Percentiles rank a stretch among this genome's conserved stretches.
phyloP scores from a whole-genome alignment of 2,113 vertebrate genomes.

The Corynorhinus townsendii region DNA sequence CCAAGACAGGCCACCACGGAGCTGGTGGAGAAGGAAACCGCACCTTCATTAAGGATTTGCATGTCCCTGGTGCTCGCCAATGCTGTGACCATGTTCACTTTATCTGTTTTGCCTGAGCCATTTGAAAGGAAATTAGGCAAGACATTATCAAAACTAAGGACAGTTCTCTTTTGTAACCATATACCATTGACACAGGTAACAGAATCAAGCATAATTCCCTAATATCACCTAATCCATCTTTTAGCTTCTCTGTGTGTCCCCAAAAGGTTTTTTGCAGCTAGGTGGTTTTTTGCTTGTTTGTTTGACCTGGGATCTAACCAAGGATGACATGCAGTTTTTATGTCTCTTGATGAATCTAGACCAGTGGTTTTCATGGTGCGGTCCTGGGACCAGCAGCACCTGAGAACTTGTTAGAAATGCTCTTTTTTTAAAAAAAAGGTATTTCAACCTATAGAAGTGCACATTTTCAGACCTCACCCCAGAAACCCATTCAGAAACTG shows the following conservation, averaged over 20 bases:
- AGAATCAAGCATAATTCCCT: neutral
- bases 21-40: rapidly evolving
- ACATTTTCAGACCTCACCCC: neutral
- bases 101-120: neutral
- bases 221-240: neutral
- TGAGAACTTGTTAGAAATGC: neutral
- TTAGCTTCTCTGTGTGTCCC: neutral
- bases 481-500: neutral
- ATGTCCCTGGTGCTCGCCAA: neutral
- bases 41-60: neutral
- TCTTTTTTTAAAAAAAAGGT: neutral
- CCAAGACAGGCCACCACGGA: neutral
- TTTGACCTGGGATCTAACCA: neutral
- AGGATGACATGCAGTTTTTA: neutral
- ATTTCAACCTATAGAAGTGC: neutral
- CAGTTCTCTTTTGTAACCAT: neutral
- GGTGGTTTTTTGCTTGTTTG: neutral
- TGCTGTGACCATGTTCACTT: neutral
- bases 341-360: neutral
- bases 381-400: neutral
- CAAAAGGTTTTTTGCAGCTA: neutral
- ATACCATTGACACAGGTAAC: neutral
- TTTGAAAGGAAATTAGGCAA: neutral
- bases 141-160: neutral
- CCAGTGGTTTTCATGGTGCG: neutral